Percentiles rank a stretch among this genome's conserved stretches.
Conservation (phyloP, 53 echinoderm and acorn worm species). For the Apostichopus leukothele region DNA sequence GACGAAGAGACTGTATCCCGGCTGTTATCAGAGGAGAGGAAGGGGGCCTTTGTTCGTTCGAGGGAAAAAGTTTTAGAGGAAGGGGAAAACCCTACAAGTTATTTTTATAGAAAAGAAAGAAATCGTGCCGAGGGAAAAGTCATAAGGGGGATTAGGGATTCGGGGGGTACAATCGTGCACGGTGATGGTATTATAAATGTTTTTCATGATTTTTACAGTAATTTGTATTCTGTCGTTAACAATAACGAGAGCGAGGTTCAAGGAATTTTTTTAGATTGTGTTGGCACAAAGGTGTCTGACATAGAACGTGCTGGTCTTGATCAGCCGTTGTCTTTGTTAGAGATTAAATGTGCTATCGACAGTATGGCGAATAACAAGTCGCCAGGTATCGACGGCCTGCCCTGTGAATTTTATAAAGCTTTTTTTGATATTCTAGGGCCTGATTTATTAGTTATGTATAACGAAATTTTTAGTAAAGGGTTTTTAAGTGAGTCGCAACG, state of each 20-base stretch:
- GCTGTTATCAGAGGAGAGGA: neutral
- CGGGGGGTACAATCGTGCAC: neutral
- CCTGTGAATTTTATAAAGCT: conserved; percentile 49
- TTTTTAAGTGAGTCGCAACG: conserved; percentile 10
- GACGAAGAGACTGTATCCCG: no score
- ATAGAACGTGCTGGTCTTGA: no score
- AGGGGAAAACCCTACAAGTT: neutral
- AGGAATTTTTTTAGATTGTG: neutral
- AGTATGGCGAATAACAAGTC: conserved; percentile 50
- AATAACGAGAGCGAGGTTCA: neutral
- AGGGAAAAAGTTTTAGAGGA: neutral
- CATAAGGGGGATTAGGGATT: neutral
- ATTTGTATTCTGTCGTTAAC: neutral
- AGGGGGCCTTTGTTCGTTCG: neutral
- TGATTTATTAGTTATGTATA: conserved; percentile 48
- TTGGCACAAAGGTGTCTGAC: no score
- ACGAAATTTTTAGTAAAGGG: conserved; percentile 6
- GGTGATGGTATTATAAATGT: neutral
- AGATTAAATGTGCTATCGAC: neutral
- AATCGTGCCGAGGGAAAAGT: neutral
- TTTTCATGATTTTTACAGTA: neutral
- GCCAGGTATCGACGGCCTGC: conserved; percentile 62
- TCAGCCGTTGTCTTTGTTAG: neutral
- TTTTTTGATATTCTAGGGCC: conserved; percentile 50
- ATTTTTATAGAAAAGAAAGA: neutral